Base-by-base conservation (phyloP, 2,113 vertebrate species). In the Dipodomys spectabilis region DNA sequence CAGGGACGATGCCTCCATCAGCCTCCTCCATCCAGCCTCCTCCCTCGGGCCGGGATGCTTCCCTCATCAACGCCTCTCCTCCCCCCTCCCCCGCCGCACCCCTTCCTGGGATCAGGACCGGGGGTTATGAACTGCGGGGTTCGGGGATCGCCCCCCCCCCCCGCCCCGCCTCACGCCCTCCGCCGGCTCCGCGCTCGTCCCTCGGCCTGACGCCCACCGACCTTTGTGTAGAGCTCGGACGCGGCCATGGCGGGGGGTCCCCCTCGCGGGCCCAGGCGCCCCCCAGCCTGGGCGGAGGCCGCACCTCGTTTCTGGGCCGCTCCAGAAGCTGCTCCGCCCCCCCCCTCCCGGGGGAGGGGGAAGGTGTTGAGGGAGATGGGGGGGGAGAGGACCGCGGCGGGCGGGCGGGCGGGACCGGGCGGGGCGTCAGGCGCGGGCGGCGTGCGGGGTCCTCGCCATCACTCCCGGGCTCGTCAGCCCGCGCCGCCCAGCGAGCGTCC, bases 221-320 rank as follows among this genome's bases (percentile, higher is more conserved):
- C 99, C 99, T 99, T 99, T 32, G 98, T 98, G 97, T 99, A 99
- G n/a, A 99, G 99, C 96, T 98, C 98, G 27, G 98, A 97, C 60
- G 98, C 98, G 94, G 99, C 98, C 99, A 99, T 99, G 97, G 96
- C 97, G 90, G 20, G 90, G 53, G 53, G 53, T 57, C 53, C 53
- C 53, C 86, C 82, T 84, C 45, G 73, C 94, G 45, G 53, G 53
- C 80, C 62, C 53, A 16, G 89, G 90, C 87, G 92, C 93, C 93
- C 92, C 91, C 91, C 64, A 57, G 65, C 91, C 90, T 15, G 73
- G 19, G 95, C 94, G 69, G 90, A 95, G 94, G 93, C 96, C 92
- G 80, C 71, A 53, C 85, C 88, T 81, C 72, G 86, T 74, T 57
- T 57, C 53, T 2, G 53, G 53, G 53, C 53, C 53, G 53, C 53